Percentiles rank a stretch among this genome's conserved stretches.
phyloP scores from a whole-genome alignment of 2,113 vertebrate genomes.

The Aegotheles bennettii region DNA sequence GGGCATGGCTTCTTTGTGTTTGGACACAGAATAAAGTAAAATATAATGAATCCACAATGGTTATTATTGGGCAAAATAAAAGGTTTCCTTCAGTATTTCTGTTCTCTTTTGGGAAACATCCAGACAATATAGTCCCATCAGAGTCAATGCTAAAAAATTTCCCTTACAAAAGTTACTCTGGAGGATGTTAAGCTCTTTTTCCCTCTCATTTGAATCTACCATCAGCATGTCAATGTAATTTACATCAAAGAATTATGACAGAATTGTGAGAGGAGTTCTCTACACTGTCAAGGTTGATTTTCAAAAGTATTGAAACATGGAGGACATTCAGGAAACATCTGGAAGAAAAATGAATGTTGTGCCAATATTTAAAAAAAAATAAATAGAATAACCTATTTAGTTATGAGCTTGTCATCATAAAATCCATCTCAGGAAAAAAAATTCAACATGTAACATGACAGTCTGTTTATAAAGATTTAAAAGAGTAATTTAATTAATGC shows the following conservation, averaged over 20 bases:
- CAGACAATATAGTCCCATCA: neutral
- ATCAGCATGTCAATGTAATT: neutral
- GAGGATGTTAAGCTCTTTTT: neutral
- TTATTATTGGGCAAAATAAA: neutral
- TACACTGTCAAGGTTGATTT: constrained; percentile 14
- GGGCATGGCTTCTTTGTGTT: neutral
- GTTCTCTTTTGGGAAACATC: neutral
- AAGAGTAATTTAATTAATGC: neutral
- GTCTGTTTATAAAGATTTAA: neutral
- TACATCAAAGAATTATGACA: neutral
- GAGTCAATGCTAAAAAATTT: neutral
- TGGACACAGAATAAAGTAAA: neutral
- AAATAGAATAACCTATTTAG: neutral
- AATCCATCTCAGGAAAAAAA: neutral
- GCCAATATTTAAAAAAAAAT: neutral
- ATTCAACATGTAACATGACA: neutral
- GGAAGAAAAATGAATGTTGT: neutral
- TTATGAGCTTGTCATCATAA: neutral
- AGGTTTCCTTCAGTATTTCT: neutral
- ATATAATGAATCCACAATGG: neutral
- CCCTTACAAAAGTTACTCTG: neutral
- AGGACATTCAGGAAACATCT: neutral
- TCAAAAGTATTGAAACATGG: neutral
- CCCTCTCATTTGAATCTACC: neutral
- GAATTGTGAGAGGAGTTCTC: constrained; percentile 5